Percentiles rank a stretch among this genome's conserved stretches.
Evolutionary conservation across 1,140 invertebrate genomes (phyloP).

Genomic region (Tribolium castaneum): DNA sequence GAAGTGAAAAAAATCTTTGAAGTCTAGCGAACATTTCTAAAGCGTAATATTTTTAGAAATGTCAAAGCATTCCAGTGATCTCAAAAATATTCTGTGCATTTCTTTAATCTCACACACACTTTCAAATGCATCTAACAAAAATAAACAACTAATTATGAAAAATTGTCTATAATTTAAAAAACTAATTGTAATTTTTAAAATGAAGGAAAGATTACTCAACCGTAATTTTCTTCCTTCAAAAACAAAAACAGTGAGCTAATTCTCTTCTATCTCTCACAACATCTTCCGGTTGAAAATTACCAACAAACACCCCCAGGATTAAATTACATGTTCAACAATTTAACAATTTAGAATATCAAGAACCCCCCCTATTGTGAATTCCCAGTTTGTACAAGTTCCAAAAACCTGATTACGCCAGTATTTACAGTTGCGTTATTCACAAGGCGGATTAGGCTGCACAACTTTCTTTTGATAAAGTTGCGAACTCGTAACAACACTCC

Average conservation of each 20-base stretch:
- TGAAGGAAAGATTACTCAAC: too few species aligned
- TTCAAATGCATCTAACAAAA: too few species aligned
- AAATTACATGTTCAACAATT: not conserved
- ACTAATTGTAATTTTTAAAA: not conserved
- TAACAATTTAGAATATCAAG: not conserved
- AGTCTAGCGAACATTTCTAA: too few species aligned
- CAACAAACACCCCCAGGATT: not conserved
- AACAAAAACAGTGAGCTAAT: not conserved
- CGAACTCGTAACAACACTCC: not conserved
- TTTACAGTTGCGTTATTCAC: not conserved
- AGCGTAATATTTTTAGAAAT: too few species aligned
- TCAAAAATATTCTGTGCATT: too few species aligned
- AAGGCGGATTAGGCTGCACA: not conserved
- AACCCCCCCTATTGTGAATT: not conserved
- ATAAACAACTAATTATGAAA: too few species aligned
- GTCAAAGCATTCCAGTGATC: too few species aligned
- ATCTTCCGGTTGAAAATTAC: not conserved
- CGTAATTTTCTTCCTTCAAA: not conserved
- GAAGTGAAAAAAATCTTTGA: too few species aligned
- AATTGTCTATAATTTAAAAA: too few species aligned
- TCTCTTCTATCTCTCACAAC: not conserved
- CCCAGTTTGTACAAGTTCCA: not conserved
- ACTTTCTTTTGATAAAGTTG: conserved; percentile 10
- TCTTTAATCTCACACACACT: too few species aligned
- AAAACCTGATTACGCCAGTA: conserved; percentile 8